Percentiles rank a stretch among this genome's conserved stretches.
Conservation (phyloP, 2,888 invertebrate genomes). For the Cryptocephalus moraei region DNA sequence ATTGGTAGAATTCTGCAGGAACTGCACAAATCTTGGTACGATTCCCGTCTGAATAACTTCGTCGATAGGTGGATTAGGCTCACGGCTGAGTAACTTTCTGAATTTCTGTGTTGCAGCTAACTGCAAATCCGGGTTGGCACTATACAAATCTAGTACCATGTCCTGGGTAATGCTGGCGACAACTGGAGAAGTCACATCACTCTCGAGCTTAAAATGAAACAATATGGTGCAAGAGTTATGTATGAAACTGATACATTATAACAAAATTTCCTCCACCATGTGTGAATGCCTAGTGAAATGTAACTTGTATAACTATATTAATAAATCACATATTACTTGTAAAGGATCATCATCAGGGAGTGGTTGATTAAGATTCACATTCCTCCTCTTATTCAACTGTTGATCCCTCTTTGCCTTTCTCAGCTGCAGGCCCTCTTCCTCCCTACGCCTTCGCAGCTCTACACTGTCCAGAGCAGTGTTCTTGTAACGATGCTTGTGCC, state of each 20-base stretch:
- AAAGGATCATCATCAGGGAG: constrained; percentile 35
- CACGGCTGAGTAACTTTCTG: constrained; percentile 83
- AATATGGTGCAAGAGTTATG: background rate
- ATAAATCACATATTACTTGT: constrained; percentile 28
- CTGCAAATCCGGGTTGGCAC: constrained; percentile 66
- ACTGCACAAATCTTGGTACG: constrained; percentile 88
- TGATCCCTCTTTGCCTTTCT: constrained; percentile 93
- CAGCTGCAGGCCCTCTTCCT: constrained; percentile 93
- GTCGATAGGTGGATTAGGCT: constrained; percentile 95
- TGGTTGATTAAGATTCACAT: constrained; percentile 50
- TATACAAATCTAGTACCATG: constrained; percentile 79
- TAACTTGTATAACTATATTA: background rate
- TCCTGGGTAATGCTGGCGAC: constrained; percentile 55
- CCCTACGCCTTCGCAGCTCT: constrained; percentile 81
- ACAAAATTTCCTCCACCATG: too few relatives aligned
- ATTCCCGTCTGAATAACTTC: constrained; percentile 92
- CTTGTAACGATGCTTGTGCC: constrained; percentile 88
- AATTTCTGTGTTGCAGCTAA: constrained; percentile 85
- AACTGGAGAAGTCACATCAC: constrained; percentile 33
- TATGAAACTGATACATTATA: background rate
- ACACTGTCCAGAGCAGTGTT: constrained; percentile 86
- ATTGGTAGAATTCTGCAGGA: constrained; percentile 71
- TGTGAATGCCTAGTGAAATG: too few relatives aligned
- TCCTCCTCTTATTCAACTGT: constrained; percentile 84
- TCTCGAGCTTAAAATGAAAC: constrained; percentile 25